Base-by-base conservation (phyloP, 2,888 invertebrate species). In the Leucophenga montana region DNA sequence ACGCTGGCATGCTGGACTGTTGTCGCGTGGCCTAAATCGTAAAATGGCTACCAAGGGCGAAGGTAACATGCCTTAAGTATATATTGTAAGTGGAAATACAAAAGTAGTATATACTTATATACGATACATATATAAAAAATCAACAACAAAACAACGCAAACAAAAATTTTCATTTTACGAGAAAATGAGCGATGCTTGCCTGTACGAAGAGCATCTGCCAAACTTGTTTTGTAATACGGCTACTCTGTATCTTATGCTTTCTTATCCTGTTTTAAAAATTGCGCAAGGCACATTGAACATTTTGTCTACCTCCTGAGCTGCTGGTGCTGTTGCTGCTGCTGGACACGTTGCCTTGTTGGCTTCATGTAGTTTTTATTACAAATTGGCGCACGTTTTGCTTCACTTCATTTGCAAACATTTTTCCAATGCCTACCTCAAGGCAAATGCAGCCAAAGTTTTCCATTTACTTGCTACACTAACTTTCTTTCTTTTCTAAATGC, bases 151-250 rank as follows among this genome's bases (percentile, higher is more conserved):
- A 77, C 77, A 81, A 82, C 77, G 76, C 83, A 83, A 81, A 83
- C 83, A 81, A 83, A 83, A 78, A 82, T 78, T 78, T 81, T 73
- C 75, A 75, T 78, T 82, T 82, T 77, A 82, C 77, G 78, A 82
- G 77, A 70, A 39, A 50, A 71, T 64, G 71, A 65, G 65, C 33
- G 31, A 39, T 39, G 11, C 39, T n/a, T 50, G 50, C 50, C 16
- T 50, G 27, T 27, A 3, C 27, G 27, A 27, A 4, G 2, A 27
- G 27, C 4, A 4, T 27, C 27, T 27, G 27, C 27, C 4, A 27
- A 27, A 27, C 4, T 4, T 2, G 2, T 27, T 27, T 27, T 27
- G 27, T 27, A 27, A 2, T 2, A 4, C 27, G 6, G 50, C 18
- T 50, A 50, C 8, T n/a, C 16, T n/a, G 16, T n/a, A 39, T 3